phyloP scores from a whole-genome alignment of 35 echinoderm and acorn worm species.

The Amphiura filiformis region DNA sequence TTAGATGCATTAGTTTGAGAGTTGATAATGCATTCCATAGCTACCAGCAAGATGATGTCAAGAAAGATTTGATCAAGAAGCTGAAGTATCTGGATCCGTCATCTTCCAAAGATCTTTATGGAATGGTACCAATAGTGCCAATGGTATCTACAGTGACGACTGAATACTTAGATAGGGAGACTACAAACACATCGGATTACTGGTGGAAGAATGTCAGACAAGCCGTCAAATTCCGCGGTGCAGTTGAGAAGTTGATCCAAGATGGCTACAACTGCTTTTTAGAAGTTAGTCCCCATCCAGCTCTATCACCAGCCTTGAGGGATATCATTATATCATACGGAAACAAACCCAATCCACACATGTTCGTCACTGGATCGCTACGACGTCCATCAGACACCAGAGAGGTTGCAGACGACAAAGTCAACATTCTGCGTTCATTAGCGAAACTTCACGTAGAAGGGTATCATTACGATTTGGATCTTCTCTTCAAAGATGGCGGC shows the following conservation, averaged over 20 bases:
- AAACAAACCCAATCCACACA: slow-evolving; percentile 35
- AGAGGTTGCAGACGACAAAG: slow-evolving; percentile 80
- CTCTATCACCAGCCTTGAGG: slow-evolving; percentile 71
- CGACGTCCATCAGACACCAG: slow-evolving; percentile 74
- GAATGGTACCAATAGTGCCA: slow-evolving; percentile 61
- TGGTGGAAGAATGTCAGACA: slow-evolving; percentile 95
- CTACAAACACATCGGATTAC: slow-evolving; percentile 66
- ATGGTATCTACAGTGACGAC: slow-evolving; percentile 86
- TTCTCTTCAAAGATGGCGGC: slow-evolving; percentile 61
- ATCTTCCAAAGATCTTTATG: slow-evolving; percentile 26
- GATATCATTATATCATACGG: slow-evolving; percentile 60
- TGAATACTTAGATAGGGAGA: slow-evolving; percentile 67
- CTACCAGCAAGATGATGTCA: slow-evolving; percentile 88
- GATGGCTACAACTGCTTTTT: slow-evolving; percentile 91
- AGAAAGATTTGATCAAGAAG: slow-evolving; percentile 80
- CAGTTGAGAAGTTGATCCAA: slow-evolving; percentile 66
- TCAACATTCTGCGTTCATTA: slow-evolving; percentile 79
- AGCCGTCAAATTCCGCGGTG: slow-evolving; percentile 72
- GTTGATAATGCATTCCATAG: slow-evolving; percentile 97
- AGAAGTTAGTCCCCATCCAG: slow-evolving; percentile 86
- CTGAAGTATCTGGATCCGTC: slow-evolving; percentile 62
- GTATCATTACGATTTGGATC: slow-evolving; percentile 65
- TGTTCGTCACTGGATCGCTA: slow-evolving; percentile 81
- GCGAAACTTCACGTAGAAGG: slow-evolving; percentile 91
- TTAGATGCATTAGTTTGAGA: slow-evolving; percentile 75